Evolutionary conservation across 2,113 vertebrate species (phyloP).

Genomic region (Amphilophus citrinellus): DNA sequence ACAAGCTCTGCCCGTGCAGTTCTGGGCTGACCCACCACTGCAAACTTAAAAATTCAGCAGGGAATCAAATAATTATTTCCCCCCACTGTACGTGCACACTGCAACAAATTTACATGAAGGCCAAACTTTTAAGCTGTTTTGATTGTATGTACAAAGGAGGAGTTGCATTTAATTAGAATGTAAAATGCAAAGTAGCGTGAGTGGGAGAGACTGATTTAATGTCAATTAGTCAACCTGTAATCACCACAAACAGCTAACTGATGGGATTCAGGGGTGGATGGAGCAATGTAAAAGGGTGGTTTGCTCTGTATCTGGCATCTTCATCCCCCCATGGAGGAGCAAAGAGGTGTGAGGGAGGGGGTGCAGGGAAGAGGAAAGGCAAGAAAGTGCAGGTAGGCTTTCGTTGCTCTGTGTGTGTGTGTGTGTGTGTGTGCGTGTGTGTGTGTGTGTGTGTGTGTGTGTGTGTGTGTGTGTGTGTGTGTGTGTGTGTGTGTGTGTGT

Average conservation of each 20-base stretch:
- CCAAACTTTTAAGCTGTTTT: not conserved
- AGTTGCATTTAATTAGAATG: conserved; percentile 20
- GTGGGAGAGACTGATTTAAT: conserved; percentile 25
- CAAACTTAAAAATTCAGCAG: too few species aligned
- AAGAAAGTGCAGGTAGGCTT: conserved; percentile 67
- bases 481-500: conserved; percentile 45
- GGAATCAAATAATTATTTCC: too few species aligned
- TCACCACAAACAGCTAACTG: conserved; percentile 68
- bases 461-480: conserved; percentile 39
- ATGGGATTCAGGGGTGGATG: conserved; percentile 33
- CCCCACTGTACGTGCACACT: not conserved
- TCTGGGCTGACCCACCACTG: too few species aligned
- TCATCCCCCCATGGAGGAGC: conserved; percentile 36
- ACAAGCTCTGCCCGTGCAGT: too few species aligned
- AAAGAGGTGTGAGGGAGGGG: not conserved
- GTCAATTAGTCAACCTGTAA: conserved; percentile 67
- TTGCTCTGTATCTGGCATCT: conserved; percentile 60
- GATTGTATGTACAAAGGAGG: conserved; percentile 9
- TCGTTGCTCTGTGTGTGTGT: conserved; percentile 44
- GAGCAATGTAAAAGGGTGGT: conserved; percentile 35
- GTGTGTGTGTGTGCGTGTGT: conserved; percentile 37
- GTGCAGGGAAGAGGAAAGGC: conserved; percentile 1
- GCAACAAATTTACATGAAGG: not conserved
- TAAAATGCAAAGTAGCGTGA: not conserved
- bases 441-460: conserved; percentile 44